Evolutionary conservation across 2,113 vertebrate genomes (phyloP).

Genomic region (Macquaria australasica): DNA sequence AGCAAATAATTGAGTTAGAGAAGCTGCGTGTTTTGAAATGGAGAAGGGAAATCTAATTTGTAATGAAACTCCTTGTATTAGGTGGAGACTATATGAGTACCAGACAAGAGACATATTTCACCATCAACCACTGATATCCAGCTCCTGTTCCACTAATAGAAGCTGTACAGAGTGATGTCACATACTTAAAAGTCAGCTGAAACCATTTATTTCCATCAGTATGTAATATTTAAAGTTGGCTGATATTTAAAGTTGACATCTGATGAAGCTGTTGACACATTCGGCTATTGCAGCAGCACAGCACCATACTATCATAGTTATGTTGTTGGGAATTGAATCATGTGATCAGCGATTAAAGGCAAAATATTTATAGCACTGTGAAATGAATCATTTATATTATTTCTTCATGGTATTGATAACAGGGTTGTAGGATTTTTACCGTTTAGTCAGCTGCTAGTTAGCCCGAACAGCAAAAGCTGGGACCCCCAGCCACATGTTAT

Average conservation of each 20-base stretch:
- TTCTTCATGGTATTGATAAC: not conserved
- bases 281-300: slow-evolving; percentile 9
- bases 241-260: slow-evolving; percentile 58
- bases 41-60: not conserved
- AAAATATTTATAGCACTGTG: not conserved
- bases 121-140: slow-evolving; percentile 7
- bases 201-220: slow-evolving; percentile 51
- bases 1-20: not conserved
- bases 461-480: slow-evolving; percentile 5
- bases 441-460: slow-evolving; percentile 18
- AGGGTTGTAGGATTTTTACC: not conserved
- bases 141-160: slow-evolving; percentile 51
- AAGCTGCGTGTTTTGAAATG: not conserved
- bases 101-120: slow-evolving; percentile 21
- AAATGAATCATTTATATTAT: not conserved
- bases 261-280: slow-evolving; percentile 48
- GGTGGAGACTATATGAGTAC: not conserved
- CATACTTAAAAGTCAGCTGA: slow-evolving; percentile 46
- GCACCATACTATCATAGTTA: not conserved
- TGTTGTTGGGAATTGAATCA: not conserved
- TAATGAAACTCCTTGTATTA: slow-evolving; percentile 4
- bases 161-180: slow-evolving; percentile 20
- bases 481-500: slow-evolving; percentile 23
- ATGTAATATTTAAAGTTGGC: slow-evolving; percentile 49
- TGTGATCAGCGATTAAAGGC: not conserved